These are phyloP conservation scores for Chrysaora quinquecirrha DNA, from an alignment of 30 jellyfish, hydroid and myxozoan species.

Conservation along the genomic window DNA sequence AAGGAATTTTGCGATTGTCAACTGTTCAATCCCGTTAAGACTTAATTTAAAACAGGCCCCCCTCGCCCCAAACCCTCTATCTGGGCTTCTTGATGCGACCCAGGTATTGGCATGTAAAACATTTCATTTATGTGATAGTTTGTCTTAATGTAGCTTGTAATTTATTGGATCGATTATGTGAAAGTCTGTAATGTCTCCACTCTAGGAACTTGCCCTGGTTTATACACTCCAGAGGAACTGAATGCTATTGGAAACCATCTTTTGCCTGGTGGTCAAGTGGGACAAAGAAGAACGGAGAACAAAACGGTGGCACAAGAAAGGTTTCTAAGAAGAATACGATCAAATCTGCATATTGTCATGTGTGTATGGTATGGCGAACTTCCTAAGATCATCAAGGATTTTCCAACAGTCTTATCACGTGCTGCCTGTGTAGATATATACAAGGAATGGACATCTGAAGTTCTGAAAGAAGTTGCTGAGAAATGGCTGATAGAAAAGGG, in stretches of 20 bases:
- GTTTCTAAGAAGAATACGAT: conserved; percentile 53
- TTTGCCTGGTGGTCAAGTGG: conserved; percentile 78
- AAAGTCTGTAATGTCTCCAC: no score
- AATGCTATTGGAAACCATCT: conserved; percentile 48
- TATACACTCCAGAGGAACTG: conserved; percentile 61
- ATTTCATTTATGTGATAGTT: no score
- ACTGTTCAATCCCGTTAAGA: no score
- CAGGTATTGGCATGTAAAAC: no score
- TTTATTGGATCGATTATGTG: no score
- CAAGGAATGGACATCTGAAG: conserved; percentile 41
- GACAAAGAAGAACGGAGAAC: conserved; percentile 65
- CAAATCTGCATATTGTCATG: conserved; percentile 68
- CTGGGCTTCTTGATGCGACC: no score
- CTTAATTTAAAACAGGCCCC: no score
- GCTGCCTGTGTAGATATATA: conserved; percentile 49
- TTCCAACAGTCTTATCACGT: conserved; percentile 33
- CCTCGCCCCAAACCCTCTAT: no score
- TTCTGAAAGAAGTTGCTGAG: conserved; percentile 64
- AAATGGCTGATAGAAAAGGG: conserved; percentile 51
- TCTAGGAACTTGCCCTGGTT: conserved; percentile 81
- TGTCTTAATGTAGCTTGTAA: no score
- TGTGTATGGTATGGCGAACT: conserved; percentile 38
- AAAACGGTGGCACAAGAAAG: conserved; percentile 65
- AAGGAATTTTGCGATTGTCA: no score
- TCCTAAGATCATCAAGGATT: background rate